phyloP scores from a whole-genome alignment of 2,888 invertebrate genomes.

The Drosophila yooni region DNA sequence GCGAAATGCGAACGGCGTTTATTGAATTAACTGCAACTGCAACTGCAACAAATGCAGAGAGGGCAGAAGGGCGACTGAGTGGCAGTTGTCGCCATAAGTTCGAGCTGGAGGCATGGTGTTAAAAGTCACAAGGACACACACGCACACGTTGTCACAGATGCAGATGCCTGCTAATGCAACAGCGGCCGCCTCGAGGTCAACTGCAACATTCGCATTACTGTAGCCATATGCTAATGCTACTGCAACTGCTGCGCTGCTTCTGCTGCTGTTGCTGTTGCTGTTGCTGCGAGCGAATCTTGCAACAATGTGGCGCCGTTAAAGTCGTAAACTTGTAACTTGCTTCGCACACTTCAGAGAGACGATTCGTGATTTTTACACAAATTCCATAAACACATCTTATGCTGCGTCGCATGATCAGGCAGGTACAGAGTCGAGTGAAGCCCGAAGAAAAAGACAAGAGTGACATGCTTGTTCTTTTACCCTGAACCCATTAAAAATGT shows the following conservation, averaged over 20 bases:
- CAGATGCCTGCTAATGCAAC: conserved; percentile 34
- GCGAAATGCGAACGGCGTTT: conserved; percentile 74
- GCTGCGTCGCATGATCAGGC: conserved; percentile 23
- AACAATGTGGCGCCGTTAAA: conserved; percentile 71
- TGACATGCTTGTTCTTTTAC: background rate
- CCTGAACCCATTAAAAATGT: background rate
- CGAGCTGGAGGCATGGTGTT: conserved; percentile 59
- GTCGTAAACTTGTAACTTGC: conserved; percentile 61
- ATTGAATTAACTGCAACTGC: conserved; percentile 65
- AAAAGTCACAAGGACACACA: conserved; percentile 79
- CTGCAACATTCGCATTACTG: conserved; percentile 46
- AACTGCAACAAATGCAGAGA: conserved; percentile 16
- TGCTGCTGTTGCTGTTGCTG: conserved; percentile 2
- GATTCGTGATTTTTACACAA: conserved; percentile 73
- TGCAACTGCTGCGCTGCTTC: background rate
- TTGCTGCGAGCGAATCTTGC: conserved; percentile 32
- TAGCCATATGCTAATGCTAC: conserved; percentile 42
- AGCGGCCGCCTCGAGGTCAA: conserved; percentile 49
- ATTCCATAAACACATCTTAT: conserved; percentile 23
- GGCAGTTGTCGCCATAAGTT: conserved; percentile 63
- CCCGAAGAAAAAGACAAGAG: background rate
- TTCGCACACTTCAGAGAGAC: conserved; percentile 45
- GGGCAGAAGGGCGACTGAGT: conserved; percentile 9
- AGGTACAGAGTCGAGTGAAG: conserved; percentile 26
- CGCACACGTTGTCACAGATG: conserved; percentile 28